Conservation (phyloP, 2,797 vertebrate genomes). For the Acanthurus lineatus region DNA sequence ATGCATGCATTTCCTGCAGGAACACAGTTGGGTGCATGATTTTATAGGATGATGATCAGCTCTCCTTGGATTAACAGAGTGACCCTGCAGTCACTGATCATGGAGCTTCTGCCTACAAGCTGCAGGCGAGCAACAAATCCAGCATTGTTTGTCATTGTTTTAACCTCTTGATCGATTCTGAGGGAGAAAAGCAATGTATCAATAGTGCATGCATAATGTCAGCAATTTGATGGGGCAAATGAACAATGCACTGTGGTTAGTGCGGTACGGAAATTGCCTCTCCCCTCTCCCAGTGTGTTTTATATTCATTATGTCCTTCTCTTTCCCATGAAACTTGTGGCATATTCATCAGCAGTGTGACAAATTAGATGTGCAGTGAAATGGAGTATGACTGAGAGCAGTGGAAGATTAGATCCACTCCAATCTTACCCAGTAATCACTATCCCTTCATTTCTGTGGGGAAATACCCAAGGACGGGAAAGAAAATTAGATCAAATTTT, state of each 20-base stretch:
- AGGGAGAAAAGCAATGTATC: constrained; percentile 58
- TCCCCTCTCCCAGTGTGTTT: constrained; percentile 75
- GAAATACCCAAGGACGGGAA: constrained; percentile 81
- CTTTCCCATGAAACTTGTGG: constrained; percentile 83
- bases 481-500: constrained; percentile 82
- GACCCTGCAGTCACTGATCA: constrained; percentile 34
- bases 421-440: constrained; percentile 83
- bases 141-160: constrained; percentile 65
- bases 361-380: constrained; percentile 86
- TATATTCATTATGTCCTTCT: constrained; percentile 81
- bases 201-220: constrained; percentile 68
- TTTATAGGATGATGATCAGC: not conserved
- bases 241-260: constrained; percentile 77
- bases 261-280: constrained; percentile 67
- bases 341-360: constrained; percentile 85
- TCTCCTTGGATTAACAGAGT: constrained; percentile 21
- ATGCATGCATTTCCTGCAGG: constrained; percentile 9
- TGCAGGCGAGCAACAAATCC: constrained; percentile 56
- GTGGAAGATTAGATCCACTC: constrained; percentile 82
- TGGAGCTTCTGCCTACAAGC: constrained; percentile 37
- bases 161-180: constrained; percentile 66
- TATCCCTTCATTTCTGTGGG: constrained; percentile 83
- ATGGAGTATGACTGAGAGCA: constrained; percentile 84
- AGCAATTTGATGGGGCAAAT: constrained; percentile 75
- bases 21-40: not conserved